Base-by-base conservation (phyloP, 2,888 invertebrate species). In the Rhorus exstirpatorius region DNA sequence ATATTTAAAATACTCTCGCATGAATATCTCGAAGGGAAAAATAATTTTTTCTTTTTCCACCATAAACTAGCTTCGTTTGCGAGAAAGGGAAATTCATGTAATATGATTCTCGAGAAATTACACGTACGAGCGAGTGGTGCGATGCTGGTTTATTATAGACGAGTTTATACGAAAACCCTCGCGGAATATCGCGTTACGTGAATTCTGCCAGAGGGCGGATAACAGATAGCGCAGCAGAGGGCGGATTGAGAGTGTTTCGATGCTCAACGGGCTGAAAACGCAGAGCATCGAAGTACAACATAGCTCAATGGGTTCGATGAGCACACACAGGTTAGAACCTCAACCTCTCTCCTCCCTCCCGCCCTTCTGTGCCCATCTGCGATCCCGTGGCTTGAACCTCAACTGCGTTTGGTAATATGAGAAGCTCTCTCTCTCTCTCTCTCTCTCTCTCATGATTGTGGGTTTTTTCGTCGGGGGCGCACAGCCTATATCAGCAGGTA, bases 221-320 rank as follows among this genome's bases (percentile, higher is more conserved):
- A 21, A 86, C 86, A 88, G 87, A 87, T 86, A 85, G 81, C 86
- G 86, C 85, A 72, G 84, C 86, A n/a, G n/a, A 74, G 49, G 10
- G 51, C 61, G 65, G 44, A 55, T 55, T 53, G 38, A 75, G 75
- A 53, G 44, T 44, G 55, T 75, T 75, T 75, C 75, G 55, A 55
- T 65, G 65, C 44, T 65, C 44, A 65, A 65, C 55, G 55, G 21
- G 53, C 65, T 75, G 75, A 38, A 63, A 65, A 61, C 41, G 60
- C 31, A 72, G 35, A 53, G 44, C 63, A 55, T 75, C 75, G 41
- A 65, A 35, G 51, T 51, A 24, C 41, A n/a, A n/a, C n/a, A n/a
- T n/a, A 31, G 44, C 63, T 65, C 65, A 63, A 53, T 44, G 65
- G 53, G 1, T 75, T 31, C 31, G 63, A 55, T 35, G 63, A 63